These are phyloP conservation scores for Pollenia amentaria DNA, from an alignment of 2,888 invertebrate species.

Conservation along the genomic window DNA sequence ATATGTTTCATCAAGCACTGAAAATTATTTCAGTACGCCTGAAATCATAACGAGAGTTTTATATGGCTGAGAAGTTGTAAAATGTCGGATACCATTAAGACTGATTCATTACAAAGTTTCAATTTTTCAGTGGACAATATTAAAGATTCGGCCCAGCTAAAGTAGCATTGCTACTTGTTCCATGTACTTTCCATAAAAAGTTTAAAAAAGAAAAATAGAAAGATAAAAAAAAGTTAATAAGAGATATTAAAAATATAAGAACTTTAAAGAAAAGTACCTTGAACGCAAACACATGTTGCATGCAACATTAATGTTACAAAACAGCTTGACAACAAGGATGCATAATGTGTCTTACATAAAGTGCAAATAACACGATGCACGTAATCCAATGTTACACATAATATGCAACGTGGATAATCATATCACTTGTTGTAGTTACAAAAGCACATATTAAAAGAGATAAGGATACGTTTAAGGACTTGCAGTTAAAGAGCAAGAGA, in stretches of 20 bases:
- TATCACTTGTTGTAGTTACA: constrained; percentile 42
- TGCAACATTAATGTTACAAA: constrained; percentile 50
- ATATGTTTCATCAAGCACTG: too few species aligned
- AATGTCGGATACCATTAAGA: too few species aligned
- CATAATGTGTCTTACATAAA: constrained; percentile 41
- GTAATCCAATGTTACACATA: constrained; percentile 57
- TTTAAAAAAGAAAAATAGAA: neutral
- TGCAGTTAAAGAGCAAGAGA: constrained; percentile 12
- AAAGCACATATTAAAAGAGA: constrained; percentile 14
- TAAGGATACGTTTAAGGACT: constrained; percentile 19
- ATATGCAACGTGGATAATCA: constrained; percentile 63
- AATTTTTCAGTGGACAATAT: too few species aligned
- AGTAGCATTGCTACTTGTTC: too few species aligned
- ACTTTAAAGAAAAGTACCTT: constrained; percentile 35
- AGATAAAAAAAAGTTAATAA: neutral
- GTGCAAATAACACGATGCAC: constrained; percentile 55
- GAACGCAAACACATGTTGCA: constrained; percentile 64
- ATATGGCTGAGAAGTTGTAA: too few species aligned
- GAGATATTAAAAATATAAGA: neutral
- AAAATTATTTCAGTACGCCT: too few species aligned
- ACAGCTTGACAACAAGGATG: constrained; percentile 57
- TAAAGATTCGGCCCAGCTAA: too few species aligned
- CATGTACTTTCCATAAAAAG: neutral
- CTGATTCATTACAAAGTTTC: too few species aligned
- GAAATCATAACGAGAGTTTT: too few species aligned